phyloP scores from a whole-genome alignment of 2,113 vertebrate genomes.

The Pholis gunnellus region DNA sequence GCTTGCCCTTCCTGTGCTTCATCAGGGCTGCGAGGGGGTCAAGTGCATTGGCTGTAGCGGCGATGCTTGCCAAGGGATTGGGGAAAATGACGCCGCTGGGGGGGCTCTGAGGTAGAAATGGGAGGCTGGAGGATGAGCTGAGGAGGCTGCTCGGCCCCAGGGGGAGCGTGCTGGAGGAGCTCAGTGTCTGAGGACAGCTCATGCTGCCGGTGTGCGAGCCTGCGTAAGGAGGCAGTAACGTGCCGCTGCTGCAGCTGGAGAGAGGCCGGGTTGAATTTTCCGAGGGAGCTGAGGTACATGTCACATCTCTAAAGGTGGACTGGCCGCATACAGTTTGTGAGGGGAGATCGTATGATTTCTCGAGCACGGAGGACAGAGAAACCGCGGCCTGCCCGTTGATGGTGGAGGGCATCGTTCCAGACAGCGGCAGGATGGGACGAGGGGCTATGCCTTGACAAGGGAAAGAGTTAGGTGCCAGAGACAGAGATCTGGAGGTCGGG shows the following conservation, averaged over 20 bases:
- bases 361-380: constrained; percentile 78
- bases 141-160: constrained; percentile 86
- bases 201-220: constrained; percentile 74
- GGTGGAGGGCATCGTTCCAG: constrained; percentile 82
- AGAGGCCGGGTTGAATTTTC: constrained; percentile 76
- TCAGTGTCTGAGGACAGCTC: constrained; percentile 81
- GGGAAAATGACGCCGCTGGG: constrained; percentile 95
- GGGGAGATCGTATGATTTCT: constrained; percentile 82
- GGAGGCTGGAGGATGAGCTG: constrained; percentile 87
- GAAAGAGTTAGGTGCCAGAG: constrained; percentile 79
- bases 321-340: constrained; percentile 82
- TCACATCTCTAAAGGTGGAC: constrained; percentile 77
- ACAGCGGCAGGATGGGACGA: constrained; percentile 85
- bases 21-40: constrained; percentile 93
- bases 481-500: constrained; percentile 78
- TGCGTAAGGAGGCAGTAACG: constrained; percentile 79
- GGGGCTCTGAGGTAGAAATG: constrained; percentile 96
- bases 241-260: constrained; percentile 71
- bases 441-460: constrained; percentile 85
- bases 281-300: constrained; percentile 78
- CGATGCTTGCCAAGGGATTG: constrained; percentile 96
- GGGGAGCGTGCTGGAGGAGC: constrained; percentile 83
- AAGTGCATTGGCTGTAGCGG: constrained; percentile 92
- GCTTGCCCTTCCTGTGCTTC: constrained; percentile 95
- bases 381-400: constrained; percentile 81